phyloP scores from a whole-genome alignment of 2,113 vertebrate genomes.

The Elephas maximus region DNA sequence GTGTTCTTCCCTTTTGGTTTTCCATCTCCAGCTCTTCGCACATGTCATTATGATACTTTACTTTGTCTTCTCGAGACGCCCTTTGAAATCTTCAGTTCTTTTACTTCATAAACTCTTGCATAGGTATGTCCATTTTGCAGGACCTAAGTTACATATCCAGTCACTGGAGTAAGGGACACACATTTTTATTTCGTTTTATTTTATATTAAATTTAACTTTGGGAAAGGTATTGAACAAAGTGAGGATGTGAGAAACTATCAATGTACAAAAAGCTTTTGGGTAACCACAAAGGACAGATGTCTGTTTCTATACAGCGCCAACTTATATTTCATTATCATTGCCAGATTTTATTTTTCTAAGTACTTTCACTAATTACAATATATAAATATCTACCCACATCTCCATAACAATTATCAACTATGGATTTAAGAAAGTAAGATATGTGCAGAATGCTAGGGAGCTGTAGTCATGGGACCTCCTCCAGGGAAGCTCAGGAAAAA shows the following conservation, averaged over 20 bases:
- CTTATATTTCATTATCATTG: not conserved
- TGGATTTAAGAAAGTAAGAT: not conserved
- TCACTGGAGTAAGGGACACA: not conserved
- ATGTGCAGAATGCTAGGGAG: not conserved
- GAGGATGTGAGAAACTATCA: not conserved
- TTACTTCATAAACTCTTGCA: not conserved
- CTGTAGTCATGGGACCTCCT: not conserved
- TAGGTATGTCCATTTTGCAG: not conserved
- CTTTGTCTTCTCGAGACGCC: too few species aligned
- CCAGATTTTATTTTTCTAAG: slow-evolving; percentile 14
- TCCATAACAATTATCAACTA: not conserved
- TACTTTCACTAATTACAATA: not conserved
- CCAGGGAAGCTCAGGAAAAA: not conserved
- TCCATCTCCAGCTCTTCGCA: too few species aligned
- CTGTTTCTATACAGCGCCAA: not conserved
- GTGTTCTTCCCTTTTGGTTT: too few species aligned
- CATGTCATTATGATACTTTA: too few species aligned
- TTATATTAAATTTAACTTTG: not conserved
- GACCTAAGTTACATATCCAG: not conserved
- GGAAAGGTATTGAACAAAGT: not conserved
- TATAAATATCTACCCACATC: not conserved
- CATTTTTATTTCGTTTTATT: not conserved
- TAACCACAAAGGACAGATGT: not conserved
- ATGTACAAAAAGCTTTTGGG: not conserved
- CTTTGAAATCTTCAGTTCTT: too few species aligned